These are phyloP conservation scores for Tupiocoris notatus DNA, from an alignment of 2,888 invertebrate species.

Conservation along the genomic window DNA sequence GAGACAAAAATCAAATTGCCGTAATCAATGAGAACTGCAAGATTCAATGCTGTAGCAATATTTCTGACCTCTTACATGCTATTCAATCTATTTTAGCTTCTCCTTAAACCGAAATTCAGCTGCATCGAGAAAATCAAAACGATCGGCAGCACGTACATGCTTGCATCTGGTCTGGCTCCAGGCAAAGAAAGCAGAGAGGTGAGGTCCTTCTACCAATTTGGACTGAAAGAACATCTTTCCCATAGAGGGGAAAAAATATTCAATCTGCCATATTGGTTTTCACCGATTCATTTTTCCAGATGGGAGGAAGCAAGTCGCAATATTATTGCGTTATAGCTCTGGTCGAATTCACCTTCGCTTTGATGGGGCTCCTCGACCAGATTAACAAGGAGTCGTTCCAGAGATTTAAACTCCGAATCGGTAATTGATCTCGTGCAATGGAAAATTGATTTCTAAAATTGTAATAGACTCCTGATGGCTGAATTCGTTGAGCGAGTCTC, in stretches of 20 bases:
- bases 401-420: slow-evolving; percentile 90
- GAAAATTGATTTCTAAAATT: not conserved
- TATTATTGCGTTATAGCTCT: slow-evolving; percentile 78
- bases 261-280: not conserved
- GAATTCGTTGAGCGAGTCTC: too few relatives aligned
- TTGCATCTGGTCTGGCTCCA: slow-evolving; percentile 88
- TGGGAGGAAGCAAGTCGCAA: slow-evolving; percentile 67
- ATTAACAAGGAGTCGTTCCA: slow-evolving; percentile 97
- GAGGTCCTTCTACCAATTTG: slow-evolving; percentile 4
- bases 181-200: slow-evolving; percentile 64
- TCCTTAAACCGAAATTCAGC: slow-evolving; percentile 91
- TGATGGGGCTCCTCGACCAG: slow-evolving; percentile 89
- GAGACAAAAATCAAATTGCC: not conserved
- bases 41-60: slow-evolving; percentile 2
- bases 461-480: too few relatives aligned
- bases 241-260: too few relatives aligned
- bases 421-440: slow-evolving; percentile 56
- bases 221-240: too few relatives aligned
- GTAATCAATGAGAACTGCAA: too few relatives aligned
- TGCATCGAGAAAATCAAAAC: slow-evolving; percentile 98
- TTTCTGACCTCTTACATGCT: not conserved
- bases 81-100: slow-evolving; percentile 61
- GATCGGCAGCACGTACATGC: slow-evolving; percentile 97
- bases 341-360: slow-evolving; percentile 90
- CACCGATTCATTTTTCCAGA: slow-evolving; percentile 56